phyloP scores from a whole-genome alignment of 2,113 vertebrate genomes.

The Calypte anna region DNA sequence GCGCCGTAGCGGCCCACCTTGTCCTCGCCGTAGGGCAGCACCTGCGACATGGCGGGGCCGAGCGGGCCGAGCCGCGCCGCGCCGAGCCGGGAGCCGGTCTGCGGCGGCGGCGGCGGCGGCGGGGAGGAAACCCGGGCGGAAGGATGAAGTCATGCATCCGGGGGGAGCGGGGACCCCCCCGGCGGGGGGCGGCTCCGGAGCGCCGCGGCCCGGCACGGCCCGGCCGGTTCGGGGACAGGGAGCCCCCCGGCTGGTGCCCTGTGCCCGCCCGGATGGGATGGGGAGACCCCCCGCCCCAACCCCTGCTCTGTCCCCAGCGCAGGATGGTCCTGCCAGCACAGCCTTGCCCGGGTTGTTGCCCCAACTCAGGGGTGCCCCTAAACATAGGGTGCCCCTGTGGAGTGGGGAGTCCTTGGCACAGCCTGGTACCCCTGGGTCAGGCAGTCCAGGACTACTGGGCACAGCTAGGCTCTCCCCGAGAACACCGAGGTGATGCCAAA shows the following conservation, averaged over 20 bases:
- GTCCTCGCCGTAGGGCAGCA: constrained; percentile 95
- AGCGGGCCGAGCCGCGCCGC: constrained; percentile 39
- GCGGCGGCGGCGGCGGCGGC: constrained; percentile 86
- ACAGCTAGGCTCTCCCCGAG: neutral
- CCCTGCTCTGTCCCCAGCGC: neutral
- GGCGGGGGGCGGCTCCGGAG: constrained; percentile 86
- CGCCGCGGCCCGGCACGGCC: constrained; percentile 80
- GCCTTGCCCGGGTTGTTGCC: neutral
- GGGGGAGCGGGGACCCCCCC: constrained; percentile 76
- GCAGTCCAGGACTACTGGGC: neutral
- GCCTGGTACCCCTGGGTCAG: neutral
- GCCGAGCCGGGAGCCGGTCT: constrained; percentile 60
- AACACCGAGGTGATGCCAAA: neutral
- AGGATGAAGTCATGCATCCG: constrained; percentile 97
- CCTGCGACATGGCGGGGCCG: constrained; percentile 88
- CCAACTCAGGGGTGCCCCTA: neutral
- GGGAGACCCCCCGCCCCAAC: neutral
- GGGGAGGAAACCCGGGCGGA: constrained; percentile 94
- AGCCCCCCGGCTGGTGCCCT: neutral
- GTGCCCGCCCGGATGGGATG: neutral
- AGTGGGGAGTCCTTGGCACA: neutral
- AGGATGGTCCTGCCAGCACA: no score
- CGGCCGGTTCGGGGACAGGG: neutral
- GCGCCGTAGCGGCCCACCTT: constrained; percentile 95
- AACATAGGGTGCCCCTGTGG: neutral